These are phyloP conservation scores for Helarctos malayanus DNA, from an alignment of 2,797 vertebrate genomes.

Conservation along the genomic window DNA sequence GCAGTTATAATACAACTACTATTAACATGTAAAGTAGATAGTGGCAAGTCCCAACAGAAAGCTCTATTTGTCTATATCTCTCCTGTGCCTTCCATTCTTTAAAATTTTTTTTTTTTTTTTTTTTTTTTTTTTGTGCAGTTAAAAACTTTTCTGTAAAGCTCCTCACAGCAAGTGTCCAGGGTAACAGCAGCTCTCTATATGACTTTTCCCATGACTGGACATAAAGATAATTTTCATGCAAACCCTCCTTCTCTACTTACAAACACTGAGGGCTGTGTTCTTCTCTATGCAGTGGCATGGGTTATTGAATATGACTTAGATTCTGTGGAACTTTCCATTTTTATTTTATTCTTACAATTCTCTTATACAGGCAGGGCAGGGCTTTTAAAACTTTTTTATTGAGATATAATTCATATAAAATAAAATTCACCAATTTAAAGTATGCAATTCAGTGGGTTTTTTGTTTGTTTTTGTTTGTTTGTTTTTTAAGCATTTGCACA, in stretches of 20 bases:
- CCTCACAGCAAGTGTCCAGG: not conserved
- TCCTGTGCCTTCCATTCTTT: not conserved
- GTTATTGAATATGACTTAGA: not conserved
- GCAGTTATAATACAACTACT: not conserved
- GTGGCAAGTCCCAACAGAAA: not conserved
- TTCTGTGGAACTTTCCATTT: not conserved
- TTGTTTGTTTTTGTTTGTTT: not conserved
- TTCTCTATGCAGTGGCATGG: not conserved
- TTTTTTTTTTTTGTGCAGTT: not conserved
- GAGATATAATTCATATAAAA: constrained; percentile 31
- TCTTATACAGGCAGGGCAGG: not conserved
- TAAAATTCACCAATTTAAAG: not conserved
- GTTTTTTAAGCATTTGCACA: not conserved
- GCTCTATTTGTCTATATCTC: not conserved
- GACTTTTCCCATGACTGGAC: not conserved
- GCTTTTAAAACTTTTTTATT: not conserved
- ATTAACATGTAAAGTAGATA: not conserved
- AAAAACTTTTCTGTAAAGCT: not conserved
- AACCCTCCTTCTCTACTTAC: not conserved
- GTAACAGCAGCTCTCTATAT: not conserved
- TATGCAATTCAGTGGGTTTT: not conserved
- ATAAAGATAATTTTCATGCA: not conserved
- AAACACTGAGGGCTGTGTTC: not conserved
- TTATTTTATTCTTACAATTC: not conserved
- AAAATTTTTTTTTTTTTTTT: not conserved